phyloP scores from a whole-genome alignment of 1,140 invertebrate genomes.

The Oreohelix idahoensis region DNA sequence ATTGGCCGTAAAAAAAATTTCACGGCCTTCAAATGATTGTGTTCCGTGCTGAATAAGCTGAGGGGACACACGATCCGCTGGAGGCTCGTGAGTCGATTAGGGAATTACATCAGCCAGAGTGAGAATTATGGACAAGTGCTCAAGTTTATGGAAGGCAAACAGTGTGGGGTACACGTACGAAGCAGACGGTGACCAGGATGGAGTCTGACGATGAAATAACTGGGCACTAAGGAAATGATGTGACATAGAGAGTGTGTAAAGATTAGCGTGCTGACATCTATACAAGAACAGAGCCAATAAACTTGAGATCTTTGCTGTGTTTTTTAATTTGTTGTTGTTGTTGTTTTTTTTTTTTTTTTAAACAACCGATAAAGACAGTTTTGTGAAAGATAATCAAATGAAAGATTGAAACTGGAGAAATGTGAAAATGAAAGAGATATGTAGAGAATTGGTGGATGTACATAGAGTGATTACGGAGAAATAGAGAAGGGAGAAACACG shows the following conservation, averaged over 20 bases:
- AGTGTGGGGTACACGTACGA: conserved; percentile 12
- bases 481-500: no score
- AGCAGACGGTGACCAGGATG: neutral
- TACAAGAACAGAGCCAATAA: neutral
- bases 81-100: conserved; percentile 14
- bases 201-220: neutral
- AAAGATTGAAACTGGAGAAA: no score
- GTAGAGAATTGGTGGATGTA: no score
- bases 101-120: conserved; percentile 25
- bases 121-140: conserved; percentile 29
- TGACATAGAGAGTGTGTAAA: neutral
- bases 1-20: conserved; percentile 52
- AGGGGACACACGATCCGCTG: conserved; percentile 24
- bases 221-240: neutral
- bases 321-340: no score
- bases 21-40: conserved; percentile 47
- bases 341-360: no score
- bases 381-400: no score
- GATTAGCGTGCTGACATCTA: neutral
- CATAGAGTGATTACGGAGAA: no score
- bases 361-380: no score
- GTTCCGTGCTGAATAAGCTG: conserved; percentile 32
- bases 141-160: conserved; percentile 27
- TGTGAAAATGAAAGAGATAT: no score
- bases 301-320: no score